phyloP scores from a whole-genome alignment of 2,797 vertebrate species.

The Tolypeutes matacus region DNA sequence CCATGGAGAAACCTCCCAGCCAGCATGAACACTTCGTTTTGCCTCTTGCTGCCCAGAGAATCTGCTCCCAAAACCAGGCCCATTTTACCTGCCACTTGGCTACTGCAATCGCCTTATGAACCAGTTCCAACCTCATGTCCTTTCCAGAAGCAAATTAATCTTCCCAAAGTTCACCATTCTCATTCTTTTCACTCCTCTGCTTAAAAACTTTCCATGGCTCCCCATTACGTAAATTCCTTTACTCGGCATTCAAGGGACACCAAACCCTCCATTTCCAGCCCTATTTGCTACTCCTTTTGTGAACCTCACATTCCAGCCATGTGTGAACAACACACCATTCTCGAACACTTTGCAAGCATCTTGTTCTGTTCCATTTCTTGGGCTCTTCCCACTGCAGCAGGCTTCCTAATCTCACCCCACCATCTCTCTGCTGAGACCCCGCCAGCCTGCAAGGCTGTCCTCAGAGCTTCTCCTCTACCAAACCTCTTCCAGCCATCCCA shows the following conservation, averaged over 20 bases:
- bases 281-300: accelerated
- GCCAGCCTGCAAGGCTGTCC: neutral
- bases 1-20: neutral
- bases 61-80: neutral
- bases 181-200: neutral
- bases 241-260: neutral
- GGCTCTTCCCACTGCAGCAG: neutral
- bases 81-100: neutral
- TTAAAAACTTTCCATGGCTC: neutral
- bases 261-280: too few species aligned
- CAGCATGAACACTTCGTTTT: too few species aligned
- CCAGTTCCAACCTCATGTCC: neutral
- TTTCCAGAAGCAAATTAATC: neutral
- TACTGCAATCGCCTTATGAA: too few species aligned
- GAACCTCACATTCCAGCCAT: neutral
- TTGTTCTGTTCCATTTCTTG: neutral
- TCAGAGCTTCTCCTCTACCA: neutral
- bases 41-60: accelerated
- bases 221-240: neutral
- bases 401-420: neutral
- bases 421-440: too few species aligned
- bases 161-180: neutral
- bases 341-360: neutral
- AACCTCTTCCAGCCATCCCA: neutral
- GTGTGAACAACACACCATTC: too few species aligned